Evolutionary conservation across 2,888 invertebrate species (phyloP).

Genomic region (Zeuzera pyrina): DNA sequence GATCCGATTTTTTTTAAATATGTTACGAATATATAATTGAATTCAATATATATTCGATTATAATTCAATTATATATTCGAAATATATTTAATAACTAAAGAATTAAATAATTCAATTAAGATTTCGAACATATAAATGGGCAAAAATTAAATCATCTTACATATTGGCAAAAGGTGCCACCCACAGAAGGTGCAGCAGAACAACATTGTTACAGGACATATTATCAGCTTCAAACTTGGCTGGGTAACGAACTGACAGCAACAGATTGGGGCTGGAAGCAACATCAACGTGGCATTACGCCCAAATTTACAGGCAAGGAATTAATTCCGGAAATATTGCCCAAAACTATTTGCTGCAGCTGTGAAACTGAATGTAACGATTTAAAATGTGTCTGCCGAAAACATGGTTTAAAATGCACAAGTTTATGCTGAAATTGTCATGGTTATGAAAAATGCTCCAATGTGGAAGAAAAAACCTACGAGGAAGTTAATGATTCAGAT

Average conservation of each 20-base stretch:
- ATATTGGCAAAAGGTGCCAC: constrained; percentile 13
- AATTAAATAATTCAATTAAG: constrained; percentile 17
- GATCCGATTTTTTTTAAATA: too few relatives aligned
- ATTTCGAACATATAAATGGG: constrained; percentile 16
- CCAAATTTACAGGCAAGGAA: constrained; percentile 12
- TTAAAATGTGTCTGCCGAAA: constrained; percentile 18
- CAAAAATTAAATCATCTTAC: constrained; percentile 14
- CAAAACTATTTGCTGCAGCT: constrained; percentile 19
- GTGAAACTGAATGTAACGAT: constrained; percentile 19
- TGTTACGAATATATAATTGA: too few relatives aligned
- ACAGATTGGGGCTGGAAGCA: constrained; percentile 16
- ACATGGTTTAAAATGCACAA: constrained; percentile 18
- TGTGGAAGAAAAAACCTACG: constrained; percentile 13
- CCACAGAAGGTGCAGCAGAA: constrained; percentile 17
- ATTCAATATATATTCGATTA: too few relatives aligned
- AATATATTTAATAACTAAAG: too few relatives aligned
- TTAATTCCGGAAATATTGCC: constrained; percentile 18
- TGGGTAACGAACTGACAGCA: constrained; percentile 14
- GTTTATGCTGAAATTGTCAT: constrained; percentile 13
- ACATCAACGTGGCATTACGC: constrained; percentile 13
- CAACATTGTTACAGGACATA: constrained; percentile 17
- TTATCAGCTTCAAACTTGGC: constrained; percentile 13
- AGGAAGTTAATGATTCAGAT: constrained; percentile 14
- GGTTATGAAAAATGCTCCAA: constrained; percentile 14
- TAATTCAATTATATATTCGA: too few relatives aligned